Percentiles rank a stretch among this genome's conserved stretches.
Evolutionary conservation across 35 echinoderm and acorn worm species (phyloP).

Genomic region (Lytechinus variegatus): DNA sequence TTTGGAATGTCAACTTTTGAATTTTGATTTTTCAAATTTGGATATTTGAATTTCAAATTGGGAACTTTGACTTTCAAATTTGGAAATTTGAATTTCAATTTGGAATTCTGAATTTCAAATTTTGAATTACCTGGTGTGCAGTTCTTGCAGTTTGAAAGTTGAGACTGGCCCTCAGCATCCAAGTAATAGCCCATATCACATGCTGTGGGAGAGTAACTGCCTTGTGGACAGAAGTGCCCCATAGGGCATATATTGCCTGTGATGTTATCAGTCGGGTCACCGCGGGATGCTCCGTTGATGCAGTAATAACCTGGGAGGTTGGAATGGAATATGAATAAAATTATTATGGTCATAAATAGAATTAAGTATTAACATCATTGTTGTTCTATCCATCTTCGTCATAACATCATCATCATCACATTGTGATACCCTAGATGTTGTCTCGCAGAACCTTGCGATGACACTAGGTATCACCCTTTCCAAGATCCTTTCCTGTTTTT

Average conservation of each 20-base stretch:
- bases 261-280: constrained; percentile 83
- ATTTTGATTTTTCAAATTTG: no score
- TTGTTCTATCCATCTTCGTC: no score
- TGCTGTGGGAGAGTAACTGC: constrained; percentile 65
- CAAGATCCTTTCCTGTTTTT: no score
- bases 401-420: not conserved
- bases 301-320: constrained; percentile 79
- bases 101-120: no score
- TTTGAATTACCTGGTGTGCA: constrained; percentile 81
- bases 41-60: no score
- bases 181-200: constrained; percentile 91
- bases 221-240: constrained; percentile 87
- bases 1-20: no score
- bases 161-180: constrained; percentile 74
- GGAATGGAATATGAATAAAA: not conserved
- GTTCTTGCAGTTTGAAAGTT: constrained; percentile 78
- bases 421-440: no score
- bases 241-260: constrained; percentile 90
- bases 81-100: no score
- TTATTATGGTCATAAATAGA: not conserved
- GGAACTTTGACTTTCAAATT: no score
- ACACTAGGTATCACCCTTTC: no score
- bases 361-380: not conserved
- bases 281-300: constrained; percentile 65
- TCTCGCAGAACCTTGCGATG: no score